Evolutionary conservation across 2,113 vertebrate species (phyloP).

Genomic region (Channa argus): DNA sequence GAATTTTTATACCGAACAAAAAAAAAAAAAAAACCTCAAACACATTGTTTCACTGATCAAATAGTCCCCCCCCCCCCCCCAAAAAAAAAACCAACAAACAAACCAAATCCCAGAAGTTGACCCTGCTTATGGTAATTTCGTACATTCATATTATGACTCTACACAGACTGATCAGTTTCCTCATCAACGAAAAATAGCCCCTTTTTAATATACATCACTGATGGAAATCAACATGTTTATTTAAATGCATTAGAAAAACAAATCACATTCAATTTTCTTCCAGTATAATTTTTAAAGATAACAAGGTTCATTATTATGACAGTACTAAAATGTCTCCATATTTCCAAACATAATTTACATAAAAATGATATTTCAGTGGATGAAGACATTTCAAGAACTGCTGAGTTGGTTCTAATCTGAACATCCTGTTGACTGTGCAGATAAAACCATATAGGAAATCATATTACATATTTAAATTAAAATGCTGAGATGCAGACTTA

Average conservation of each 20-base stretch:
- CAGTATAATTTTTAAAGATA: conserved; percentile 13
- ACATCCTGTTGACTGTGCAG: no score
- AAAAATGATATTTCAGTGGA: not conserved
- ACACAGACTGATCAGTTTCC: not conserved
- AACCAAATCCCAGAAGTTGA: not conserved
- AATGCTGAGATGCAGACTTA: no score
- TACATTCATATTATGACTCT: not conserved
- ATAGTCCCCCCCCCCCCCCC: no score
- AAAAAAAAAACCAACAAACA: no score
- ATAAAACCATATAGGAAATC: no score
- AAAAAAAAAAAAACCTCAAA: no score
- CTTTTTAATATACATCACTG: conserved; percentile 13
- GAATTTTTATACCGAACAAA: not conserved
- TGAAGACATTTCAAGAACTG: not conserved
- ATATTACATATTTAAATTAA: no score
- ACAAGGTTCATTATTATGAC: not conserved
- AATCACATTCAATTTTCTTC: conserved; percentile 16
- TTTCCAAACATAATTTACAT: no score
- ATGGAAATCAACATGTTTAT: conserved; percentile 18
- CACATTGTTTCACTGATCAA: no score
- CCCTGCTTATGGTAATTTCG: not conserved
- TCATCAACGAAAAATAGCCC: not conserved
- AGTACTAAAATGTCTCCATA: not conserved
- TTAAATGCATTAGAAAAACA: conserved; percentile 27
- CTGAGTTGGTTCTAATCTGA: not conserved